A percentile compares a stretch with the other conserved stretches of the same genome.
Evolutionary conservation across 2,113 vertebrate genomes (phyloP).

Genomic region (Megaptera novaeangliae): DNA sequence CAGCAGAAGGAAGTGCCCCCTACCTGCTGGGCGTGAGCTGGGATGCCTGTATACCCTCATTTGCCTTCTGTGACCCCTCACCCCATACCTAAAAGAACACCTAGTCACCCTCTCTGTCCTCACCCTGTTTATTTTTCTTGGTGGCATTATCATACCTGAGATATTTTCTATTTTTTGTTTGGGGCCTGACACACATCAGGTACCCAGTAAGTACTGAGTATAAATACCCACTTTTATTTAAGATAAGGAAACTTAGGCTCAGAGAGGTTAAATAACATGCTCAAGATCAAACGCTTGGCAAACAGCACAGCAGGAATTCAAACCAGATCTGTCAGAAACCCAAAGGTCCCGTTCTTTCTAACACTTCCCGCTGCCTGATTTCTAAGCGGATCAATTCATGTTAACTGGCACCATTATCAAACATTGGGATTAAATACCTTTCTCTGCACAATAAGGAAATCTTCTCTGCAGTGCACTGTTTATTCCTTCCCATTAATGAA

Average conservation of each 20-base stretch:
- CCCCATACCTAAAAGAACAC: background rate
- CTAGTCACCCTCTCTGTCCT: background rate
- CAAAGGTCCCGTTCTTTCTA: background rate
- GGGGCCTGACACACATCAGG: background rate
- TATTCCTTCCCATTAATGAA: background rate
- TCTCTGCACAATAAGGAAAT: background rate
- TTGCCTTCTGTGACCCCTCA: background rate
- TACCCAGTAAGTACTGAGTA: background rate
- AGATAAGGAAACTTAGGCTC: background rate
- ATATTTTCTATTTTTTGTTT: background rate
- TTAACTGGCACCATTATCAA: background rate
- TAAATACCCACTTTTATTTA: background rate
- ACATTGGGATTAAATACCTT: background rate
- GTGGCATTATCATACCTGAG: too few species aligned
- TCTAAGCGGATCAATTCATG: accelerated
- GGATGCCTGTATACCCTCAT: background rate
- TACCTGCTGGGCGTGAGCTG: accelerated
- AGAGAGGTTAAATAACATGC: background rate
- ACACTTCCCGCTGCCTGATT: accelerated
- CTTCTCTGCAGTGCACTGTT: background rate
- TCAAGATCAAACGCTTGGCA: background rate
- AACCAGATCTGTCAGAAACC: background rate
- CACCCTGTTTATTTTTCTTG: background rate
- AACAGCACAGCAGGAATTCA: background rate
- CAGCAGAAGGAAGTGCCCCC: background rate